A percentile compares a stretch with the other conserved stretches of the same genome.
These are phyloP conservation scores for Drosophila percnosoma DNA, from an alignment of 2,888 invertebrate genomes.

Conservation along the genomic window DNA sequence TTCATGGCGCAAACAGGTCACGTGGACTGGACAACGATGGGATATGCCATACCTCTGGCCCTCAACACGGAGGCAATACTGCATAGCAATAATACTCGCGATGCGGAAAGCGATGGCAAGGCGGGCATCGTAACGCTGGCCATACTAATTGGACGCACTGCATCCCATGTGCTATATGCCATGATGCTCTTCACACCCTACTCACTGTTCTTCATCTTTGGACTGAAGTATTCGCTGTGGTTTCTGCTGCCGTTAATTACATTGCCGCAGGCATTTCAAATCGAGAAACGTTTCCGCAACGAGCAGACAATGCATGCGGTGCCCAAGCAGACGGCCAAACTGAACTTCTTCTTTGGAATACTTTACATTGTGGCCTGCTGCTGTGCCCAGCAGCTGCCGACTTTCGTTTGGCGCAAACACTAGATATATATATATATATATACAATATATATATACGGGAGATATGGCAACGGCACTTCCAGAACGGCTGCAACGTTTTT, in stretches of 20 bases:
- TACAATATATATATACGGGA: constrained; percentile 1
- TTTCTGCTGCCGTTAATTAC: constrained; percentile 95
- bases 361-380: constrained; percentile 94
- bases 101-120: constrained; percentile 93
- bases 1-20: constrained; percentile 96
- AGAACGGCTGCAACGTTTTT: constrained; percentile 62
- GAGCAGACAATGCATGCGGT: constrained; percentile 92
- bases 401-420: constrained; percentile 77
- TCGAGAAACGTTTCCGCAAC: constrained; percentile 94
- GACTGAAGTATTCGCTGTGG: constrained; percentile 93
- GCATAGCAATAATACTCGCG: constrained; percentile 97
- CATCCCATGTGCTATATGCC: constrained; percentile 95
- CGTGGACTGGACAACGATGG: constrained; percentile 95
- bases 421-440: constrained; percentile 38
- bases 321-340: constrained; percentile 94
- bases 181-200: constrained; percentile 96
- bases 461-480: constrained; percentile 26
- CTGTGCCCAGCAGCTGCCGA: constrained; percentile 88
- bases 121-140: constrained; percentile 97
- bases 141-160: constrained; percentile 95
- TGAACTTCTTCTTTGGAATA: constrained; percentile 96
- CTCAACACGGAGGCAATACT: constrained; percentile 97
- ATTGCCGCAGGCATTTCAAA: constrained; percentile 93
- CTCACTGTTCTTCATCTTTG: constrained; percentile 93
- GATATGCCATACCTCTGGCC: constrained; percentile 97